Percentiles rank a stretch among this genome's conserved stretches.
Evolutionary conservation across 2,113 vertebrate genomes (phyloP).

Genomic region (Psittacus erithacus): DNA sequence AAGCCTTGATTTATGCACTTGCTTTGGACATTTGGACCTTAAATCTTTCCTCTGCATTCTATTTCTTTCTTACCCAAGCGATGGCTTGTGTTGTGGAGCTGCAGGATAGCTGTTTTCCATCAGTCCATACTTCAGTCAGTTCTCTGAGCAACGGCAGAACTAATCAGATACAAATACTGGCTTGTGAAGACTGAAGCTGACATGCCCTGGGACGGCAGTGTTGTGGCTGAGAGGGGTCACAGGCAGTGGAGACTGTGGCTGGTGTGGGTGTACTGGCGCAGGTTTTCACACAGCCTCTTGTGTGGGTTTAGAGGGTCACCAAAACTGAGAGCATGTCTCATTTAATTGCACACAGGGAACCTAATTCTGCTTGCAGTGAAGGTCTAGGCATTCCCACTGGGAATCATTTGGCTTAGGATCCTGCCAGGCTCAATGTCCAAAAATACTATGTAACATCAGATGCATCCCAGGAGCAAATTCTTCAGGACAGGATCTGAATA

Average conservation of each 20-base stretch:
- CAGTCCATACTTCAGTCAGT: not conserved
- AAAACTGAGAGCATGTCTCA: not conserved
- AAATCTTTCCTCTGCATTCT: not conserved
- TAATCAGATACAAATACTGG: not conserved
- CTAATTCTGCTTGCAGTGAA: not conserved
- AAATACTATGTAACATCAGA: not conserved
- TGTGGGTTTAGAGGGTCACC: not conserved
- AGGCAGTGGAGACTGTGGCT: accelerated
- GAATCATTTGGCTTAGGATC: not conserved
- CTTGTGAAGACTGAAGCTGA: not conserved
- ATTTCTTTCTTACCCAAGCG: not conserved
- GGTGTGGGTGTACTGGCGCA: accelerated
- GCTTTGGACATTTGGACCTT: not conserved
- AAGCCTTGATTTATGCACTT: not conserved
- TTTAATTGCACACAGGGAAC: not conserved
- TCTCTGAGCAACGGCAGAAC: not conserved
- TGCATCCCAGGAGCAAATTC: not conserved
- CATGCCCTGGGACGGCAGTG: accelerated
- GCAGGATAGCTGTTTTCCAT: not conserved
- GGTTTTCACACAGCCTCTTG: not conserved
- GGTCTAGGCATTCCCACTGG: not conserved
- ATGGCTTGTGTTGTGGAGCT: not conserved
- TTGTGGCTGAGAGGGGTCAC: accelerated
- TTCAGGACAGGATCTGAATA: not conserved
- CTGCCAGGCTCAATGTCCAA: not conserved